Base-by-base conservation (phyloP, 1,140 invertebrate genomes). In the Mylabris phalerata region DNA sequence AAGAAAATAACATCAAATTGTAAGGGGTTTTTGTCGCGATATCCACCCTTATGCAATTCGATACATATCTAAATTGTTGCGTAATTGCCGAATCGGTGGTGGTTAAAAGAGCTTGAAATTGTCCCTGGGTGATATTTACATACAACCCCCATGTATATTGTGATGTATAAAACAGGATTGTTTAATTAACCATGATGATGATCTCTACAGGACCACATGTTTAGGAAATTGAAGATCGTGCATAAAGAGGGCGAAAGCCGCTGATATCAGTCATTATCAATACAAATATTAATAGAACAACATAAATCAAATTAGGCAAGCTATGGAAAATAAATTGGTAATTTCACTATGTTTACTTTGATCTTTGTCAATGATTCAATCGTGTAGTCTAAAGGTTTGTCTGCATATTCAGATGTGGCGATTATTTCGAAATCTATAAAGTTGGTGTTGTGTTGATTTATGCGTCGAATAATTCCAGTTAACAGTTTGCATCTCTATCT, bases 31-130 rank as follows among this genome's bases (percentile, higher is more conserved):
- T 32, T 32, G 32, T 32, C 41, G 44, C 27, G 9, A 45, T 54
- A 19, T 38, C 39, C 38, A 38, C 32, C 46, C 46, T 54, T 27
- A 46, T 45, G 50, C 44, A 24, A 42, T 54, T 56, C 47, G 71
- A 72, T 72, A 67, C 66, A 67, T 70, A 72, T 72, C 71, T 71
- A 71, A 71, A 72, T 72, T 71, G 67, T 59, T 51, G 50, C 64
- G 65, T 71, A 72, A 72, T 72, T 72, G 71, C 71, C 69, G 62
- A 63, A 32, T 32, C 32, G 32, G 32, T 32, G 64, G 71, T 70
- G 71, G 68, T 67, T 72, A 72, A 72, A 70, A 71, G 71, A 70
- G 71, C 71, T 72, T 72, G 71, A 72, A 72, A 72, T 72, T 72
- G 71, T 70, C 70, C 69, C 65, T 59, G 61, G 62, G 63, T 67